A percentile compares a stretch with the other conserved stretches of the same genome.
These are phyloP conservation scores for Yponomeuta plumbellus DNA, from an alignment of 2,888 invertebrate genomes.

Conservation along the genomic window DNA sequence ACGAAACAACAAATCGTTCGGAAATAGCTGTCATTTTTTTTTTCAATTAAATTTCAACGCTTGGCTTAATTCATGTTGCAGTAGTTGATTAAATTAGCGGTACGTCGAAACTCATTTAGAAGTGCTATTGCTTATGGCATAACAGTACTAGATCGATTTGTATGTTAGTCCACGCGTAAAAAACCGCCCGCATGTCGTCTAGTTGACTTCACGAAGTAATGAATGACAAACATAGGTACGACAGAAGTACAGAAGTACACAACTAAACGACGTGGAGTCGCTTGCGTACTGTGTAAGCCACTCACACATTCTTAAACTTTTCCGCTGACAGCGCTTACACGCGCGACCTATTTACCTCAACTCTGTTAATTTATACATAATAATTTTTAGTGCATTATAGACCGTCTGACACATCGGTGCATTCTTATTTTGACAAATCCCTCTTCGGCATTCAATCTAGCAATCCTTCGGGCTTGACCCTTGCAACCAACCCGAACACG, in stretches of 20 bases:
- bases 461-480: too few species aligned
- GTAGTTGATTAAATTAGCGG: not conserved
- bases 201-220: constrained; percentile 31
- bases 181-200: constrained; percentile 31
- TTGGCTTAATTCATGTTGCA: not conserved
- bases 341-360: too few species aligned
- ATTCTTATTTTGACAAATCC: too few species aligned
- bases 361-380: too few species aligned
- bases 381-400: too few species aligned
- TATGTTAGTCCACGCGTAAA: constrained; percentile 32
- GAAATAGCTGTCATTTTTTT: not conserved
- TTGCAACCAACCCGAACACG: too few species aligned
- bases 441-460: too few species aligned
- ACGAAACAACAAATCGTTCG: not conserved
- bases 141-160: constrained; percentile 19
- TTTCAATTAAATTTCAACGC: not conserved
- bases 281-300: too few species aligned
- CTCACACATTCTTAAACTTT: too few species aligned
- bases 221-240: constrained; percentile 19
- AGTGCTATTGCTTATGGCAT: not conserved
- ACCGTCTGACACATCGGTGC: too few species aligned
- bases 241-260: not conserved
- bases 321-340: too few species aligned
- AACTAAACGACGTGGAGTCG: not conserved
- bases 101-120: not conserved